phyloP scores from a whole-genome alignment of 2,888 invertebrate genomes.

The Oxytorus armatus region DNA sequence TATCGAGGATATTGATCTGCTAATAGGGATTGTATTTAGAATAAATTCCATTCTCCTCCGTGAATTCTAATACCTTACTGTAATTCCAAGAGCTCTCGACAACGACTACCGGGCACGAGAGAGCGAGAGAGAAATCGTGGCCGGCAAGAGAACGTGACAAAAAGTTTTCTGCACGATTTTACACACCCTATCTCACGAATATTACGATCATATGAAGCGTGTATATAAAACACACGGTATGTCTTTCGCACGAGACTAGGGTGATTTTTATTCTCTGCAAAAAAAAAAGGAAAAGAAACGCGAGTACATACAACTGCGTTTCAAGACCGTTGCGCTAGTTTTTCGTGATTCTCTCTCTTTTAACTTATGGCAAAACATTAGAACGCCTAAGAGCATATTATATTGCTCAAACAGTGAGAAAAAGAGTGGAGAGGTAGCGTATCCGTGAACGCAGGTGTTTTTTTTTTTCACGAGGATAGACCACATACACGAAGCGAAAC shows the following conservation, averaged over 20 bases:
- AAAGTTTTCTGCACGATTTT: slow-evolving; percentile 62
- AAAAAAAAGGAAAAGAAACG: not conserved
- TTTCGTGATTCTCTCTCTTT: slow-evolving; percentile 59
- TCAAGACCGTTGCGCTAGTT: slow-evolving; percentile 54
- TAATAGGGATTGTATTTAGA: slow-evolving; percentile 62
- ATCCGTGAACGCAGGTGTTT: slow-evolving; percentile 73
- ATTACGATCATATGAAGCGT: slow-evolving; percentile 26
- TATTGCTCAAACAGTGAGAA: not conserved
- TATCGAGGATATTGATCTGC: slow-evolving; percentile 57
- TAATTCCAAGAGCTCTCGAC: slow-evolving; percentile 46
- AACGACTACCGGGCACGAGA: slow-evolving; percentile 42
- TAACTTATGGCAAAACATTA: slow-evolving; percentile 28
- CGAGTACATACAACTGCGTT: slow-evolving; percentile 16
- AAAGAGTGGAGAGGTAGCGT: not conserved
- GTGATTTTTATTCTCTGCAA: not conserved
- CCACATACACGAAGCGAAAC: slow-evolving; percentile 62
- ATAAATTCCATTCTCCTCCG: slow-evolving; percentile 62
- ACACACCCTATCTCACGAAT: slow-evolving; percentile 59
- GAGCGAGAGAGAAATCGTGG: slow-evolving; percentile 39
- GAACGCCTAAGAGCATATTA: slow-evolving; percentile 4
- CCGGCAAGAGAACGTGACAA: slow-evolving; percentile 48
- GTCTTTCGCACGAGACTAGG: not conserved
- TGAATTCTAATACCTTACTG: slow-evolving; percentile 34
- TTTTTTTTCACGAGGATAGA: slow-evolving; percentile 59
- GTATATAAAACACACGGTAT: not conserved